Conservation (phyloP, 2,797 vertebrate genomes). For the Parotocinclus haroldoi region DNA sequence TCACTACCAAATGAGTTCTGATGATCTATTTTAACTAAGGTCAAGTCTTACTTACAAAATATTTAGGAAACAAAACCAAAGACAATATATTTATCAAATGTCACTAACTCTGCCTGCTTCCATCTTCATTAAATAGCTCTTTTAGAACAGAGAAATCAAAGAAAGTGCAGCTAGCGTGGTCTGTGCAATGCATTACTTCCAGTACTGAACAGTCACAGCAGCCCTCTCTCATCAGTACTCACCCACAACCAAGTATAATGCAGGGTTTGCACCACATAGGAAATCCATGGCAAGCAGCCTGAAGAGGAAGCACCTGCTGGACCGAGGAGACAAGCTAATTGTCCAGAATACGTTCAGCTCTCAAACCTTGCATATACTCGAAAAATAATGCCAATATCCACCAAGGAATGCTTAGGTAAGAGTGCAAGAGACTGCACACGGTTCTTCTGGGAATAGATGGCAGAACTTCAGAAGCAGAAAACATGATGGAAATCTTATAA, state of each 20-base stretch:
- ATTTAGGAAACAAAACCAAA: neutral
- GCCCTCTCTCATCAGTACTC: conserved; percentile 25
- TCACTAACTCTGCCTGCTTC: conserved; percentile 3
- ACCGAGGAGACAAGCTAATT: neutral
- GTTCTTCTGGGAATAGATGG: conserved; percentile 10
- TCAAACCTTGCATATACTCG: neutral
- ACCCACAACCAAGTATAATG: conserved; percentile 49
- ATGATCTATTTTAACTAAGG: neutral
- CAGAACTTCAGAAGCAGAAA: conserved; percentile 4
- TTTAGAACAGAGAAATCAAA: conserved; percentile 21
- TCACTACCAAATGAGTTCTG: neutral
- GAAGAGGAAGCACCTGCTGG: neutral
- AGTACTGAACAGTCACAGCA: neutral
- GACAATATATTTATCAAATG: neutral
- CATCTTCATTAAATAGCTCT: conserved; percentile 23
- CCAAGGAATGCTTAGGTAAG: conserved; percentile 6
- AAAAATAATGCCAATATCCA: neutral
- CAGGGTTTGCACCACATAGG: conserved; percentile 50
- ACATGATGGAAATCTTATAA: conserved; percentile 4
- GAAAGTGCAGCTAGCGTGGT: too few relatives aligned
- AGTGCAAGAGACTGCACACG: neutral
- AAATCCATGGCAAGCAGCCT: conserved; percentile 46
- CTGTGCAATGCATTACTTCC: too few relatives aligned
- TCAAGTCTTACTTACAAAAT: too few relatives aligned
- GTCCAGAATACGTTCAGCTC: neutral